Evolutionary conservation across 2,888 invertebrate genomes (phyloP), one percentile per base, ranked within the genome.

Genomic region (Epinotia brunnichana): DNA sequence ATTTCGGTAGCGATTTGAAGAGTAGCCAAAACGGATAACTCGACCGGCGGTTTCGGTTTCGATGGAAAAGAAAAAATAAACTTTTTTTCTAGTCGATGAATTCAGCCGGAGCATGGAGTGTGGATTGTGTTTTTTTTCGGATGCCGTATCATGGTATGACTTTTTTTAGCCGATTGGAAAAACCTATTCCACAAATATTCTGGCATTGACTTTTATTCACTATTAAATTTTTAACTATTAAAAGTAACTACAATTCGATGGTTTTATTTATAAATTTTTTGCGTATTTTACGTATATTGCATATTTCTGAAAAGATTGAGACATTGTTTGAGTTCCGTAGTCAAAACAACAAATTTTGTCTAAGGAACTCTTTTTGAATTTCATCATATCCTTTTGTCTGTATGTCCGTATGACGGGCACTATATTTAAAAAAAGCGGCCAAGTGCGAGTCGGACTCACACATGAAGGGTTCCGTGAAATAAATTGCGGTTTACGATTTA

Each of bases 1-100:
- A 35, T 41, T 5, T 29, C 67, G 24, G 60, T 54, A 5, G n/a
- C 29, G 29, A 60, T 17, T 71, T 71, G 71, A 71, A 39, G 53
- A 21, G 60, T 21, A 44, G 71, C 71, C 71, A 71, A 70, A 71
- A 71, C 19, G 59, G 54, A 61, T 60, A 51, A 48, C 44, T 5
- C 19, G 48, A 19, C 60, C 35, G 48, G 63, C 60, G 56, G 66
- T 60, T 62, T 62, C 59, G 19, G 41, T 60, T 54, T 29, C 60
- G 60, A 67, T 71, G 56, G 24, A 60, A 71, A 70, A 63, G 29
- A 66, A 59, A 29, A 71, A 70, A 70, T 21, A 61, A 41, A 29
- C 41, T 71, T 66, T 64, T 57, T 64, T 70, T 67, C 53, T 54
- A 41, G 66, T 60, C 66, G 60, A 71, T 71, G 66, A 44, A 71